Base-by-base conservation (phyloP, 1,140 invertebrate species). In the Drosophila kepulauana region DNA sequence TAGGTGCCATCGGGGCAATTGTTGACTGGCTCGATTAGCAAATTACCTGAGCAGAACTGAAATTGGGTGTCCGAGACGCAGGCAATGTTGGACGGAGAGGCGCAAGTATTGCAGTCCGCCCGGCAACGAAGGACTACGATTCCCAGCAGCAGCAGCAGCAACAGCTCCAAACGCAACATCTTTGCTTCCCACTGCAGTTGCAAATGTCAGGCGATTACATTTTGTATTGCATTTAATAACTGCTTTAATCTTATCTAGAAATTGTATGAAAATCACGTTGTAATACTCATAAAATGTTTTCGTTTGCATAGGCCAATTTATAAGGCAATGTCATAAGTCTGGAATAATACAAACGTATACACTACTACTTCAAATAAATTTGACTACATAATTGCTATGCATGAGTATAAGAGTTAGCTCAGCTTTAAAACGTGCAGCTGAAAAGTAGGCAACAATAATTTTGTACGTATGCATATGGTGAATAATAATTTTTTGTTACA, bases 11-110 rank as follows among this genome's bases (percentile, higher is more conserved):
- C 30, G 1, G 63, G 63, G 4, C 63, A 65, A 13, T 7, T 43
- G 41, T 35, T 56, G 13, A 56, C 5, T 3, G 51, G 38, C 1
- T 52, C 63, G 10, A 30, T 5, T 1, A 51, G 51, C 7, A 1
- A 3, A 30, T 65, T 56, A 16, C 54, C 33, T 1, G 15, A 1
- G 38, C 79, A 81, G 48, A 78, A 49, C 41, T 74, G 51, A 16
- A 78, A 81, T 45, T 81, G 51, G 0, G 74, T 78, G 3, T 15
- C 8, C 20, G 79, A 81, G 1, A 81, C 38, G 10, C 79, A 81
- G 51, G 79, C 41, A 0, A 57, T 41, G 20, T 30, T 58, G 1
- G 57, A 28, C 1, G 30, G 25, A 0, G 7, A 0, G 5, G 61
- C 25, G 45, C 79, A 81, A 5, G 15, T 28, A 63, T 81, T 78